phyloP scores from a whole-genome alignment of 2,113 vertebrate species.

The Gallinago undulata region DNA sequence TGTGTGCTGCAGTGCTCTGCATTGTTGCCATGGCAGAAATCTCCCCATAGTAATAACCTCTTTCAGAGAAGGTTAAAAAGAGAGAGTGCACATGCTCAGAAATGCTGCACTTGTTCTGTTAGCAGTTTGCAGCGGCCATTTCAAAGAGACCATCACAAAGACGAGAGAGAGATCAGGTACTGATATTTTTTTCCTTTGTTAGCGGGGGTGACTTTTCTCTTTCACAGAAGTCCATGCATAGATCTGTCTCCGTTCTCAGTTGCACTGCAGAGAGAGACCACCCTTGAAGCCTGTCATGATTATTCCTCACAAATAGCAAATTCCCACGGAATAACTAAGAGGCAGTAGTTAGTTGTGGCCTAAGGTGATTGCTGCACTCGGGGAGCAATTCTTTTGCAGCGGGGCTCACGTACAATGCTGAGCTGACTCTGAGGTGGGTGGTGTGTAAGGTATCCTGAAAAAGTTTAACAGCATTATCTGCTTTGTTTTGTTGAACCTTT shows the following conservation, averaged over 20 bases:
- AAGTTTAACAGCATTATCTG: neutral
- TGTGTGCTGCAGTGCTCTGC: constrained; percentile 55
- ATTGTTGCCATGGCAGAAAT: constrained; percentile 75
- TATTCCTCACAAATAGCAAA: neutral
- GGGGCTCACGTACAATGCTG: neutral
- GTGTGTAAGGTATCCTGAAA: neutral
- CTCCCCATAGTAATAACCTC: constrained; percentile 71
- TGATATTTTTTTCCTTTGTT: constrained; percentile 48
- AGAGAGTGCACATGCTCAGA: constrained; percentile 72
- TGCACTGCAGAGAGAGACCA: neutral
- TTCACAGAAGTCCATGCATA: neutral
- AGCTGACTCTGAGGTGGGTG: neutral
- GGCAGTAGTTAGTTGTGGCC: neutral
- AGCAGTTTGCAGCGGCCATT: constrained; percentile 72
- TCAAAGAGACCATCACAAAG: constrained; percentile 68
- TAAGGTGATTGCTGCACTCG: neutral
- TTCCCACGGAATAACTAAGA: neutral
- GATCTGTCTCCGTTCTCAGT: neutral
- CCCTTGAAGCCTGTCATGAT: neutral
- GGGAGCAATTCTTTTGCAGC: neutral
- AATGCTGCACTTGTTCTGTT: constrained; percentile 55
- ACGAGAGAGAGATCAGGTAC: constrained; percentile 65
- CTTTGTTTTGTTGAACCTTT: neutral
- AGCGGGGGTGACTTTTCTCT: constrained; percentile 21
- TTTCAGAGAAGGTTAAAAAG: constrained; percentile 65